Base-by-base conservation (phyloP, 2,113 vertebrate species). In the Pseudorhombus dupliciocellatus region DNA sequence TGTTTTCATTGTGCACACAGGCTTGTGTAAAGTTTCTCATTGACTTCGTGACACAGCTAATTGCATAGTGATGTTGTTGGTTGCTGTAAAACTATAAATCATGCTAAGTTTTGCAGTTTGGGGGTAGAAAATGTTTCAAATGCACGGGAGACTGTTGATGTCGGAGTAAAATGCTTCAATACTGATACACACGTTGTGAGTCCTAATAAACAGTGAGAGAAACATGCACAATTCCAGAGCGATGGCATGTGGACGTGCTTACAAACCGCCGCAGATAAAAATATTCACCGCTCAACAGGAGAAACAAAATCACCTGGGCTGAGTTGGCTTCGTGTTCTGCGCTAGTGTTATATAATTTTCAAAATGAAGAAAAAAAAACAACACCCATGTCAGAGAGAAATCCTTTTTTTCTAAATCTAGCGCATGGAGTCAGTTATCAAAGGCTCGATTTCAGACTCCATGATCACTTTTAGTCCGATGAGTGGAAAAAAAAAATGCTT, bases 231-330 rank as follows among this genome's bases (percentile, higher is more conserved):
- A 22, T 52, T 54, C 69, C 15, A 46, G 60, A 66, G 34, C 31
- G 54, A 69, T 56, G 59, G 64, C 66, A 31, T 50, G 59, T 26
- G 15, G 20, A 59, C 16, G 28, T 64, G 61, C 78, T 75, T 46
- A 64, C 50, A 18, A 55, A 24, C 14, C 56, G 60, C 20, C 24
- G 25, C 18, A 10, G 65, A 68, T n/a, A 31, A 28, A 60, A 72
- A 75, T 58, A 48, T 21, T 26, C 30, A 30, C 12, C 30, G 42
- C 64, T 44, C 15, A 24, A 65, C 44, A 60, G 14, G 67, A 62
- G 14, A 70, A 62, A 56, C 2, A 52, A 24, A 48, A 30, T 31
- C 70, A 71, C 52, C 62, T 57, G 46, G 25, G 53, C 60, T 28
- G 30, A 66, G n/a, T 3, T 16, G 40, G 42, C 16, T 18, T 1